Base-by-base conservation (phyloP, 35 echinoderm and acorn worm genomes). In the Lytechinus variegatus region DNA sequence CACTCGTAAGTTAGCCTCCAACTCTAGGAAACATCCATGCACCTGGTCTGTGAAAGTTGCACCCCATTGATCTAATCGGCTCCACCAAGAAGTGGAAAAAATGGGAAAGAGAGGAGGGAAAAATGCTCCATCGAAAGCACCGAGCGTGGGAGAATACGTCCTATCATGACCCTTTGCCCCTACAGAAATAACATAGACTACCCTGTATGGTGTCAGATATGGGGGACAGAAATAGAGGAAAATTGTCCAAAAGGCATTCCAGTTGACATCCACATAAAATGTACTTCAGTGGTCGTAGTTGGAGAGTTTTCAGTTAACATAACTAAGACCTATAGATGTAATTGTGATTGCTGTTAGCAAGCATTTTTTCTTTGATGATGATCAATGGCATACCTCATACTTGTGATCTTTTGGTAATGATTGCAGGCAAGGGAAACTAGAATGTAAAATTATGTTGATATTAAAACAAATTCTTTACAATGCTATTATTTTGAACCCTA, bases 41-140 rank as follows among this genome's bases (percentile, higher is more conserved):
- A 44, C 33, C 57, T 16, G 66, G 16, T 79, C 66, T 16, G 66
- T 79, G 66, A 79, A 79, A 79, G 24, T 79, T 79, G 66, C 14
- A n/a, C 66, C 14, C 66, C 66, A 79, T 79, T 79, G 66, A 79
- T 79, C 16, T 79, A 79, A n/a, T 79, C 66, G 21, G 33, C 66
- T 16, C 16, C 21, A 79, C 16, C 66, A 79, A 79, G n/a, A 79
- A 79, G 66, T 79, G 66, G 66, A 79, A 79, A 79, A 79, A n/a
- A 79, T 79, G 66, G 66, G 66, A 79, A 79, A 79, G 66, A 79
- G 66, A 79, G 13, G 61, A 71, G 66, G 66, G 66, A 79, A 79
- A 79, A 79, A 79, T 79, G 66, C 66, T 79, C 66, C 66, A 79
- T 79, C 66, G 66, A 79, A 79, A 79, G 66, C 66, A 79, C 33